These are phyloP conservation scores for Enteromius afrohamiltoni DNA, from an alignment of 2,797 vertebrate species.

Conservation along the genomic window DNA sequence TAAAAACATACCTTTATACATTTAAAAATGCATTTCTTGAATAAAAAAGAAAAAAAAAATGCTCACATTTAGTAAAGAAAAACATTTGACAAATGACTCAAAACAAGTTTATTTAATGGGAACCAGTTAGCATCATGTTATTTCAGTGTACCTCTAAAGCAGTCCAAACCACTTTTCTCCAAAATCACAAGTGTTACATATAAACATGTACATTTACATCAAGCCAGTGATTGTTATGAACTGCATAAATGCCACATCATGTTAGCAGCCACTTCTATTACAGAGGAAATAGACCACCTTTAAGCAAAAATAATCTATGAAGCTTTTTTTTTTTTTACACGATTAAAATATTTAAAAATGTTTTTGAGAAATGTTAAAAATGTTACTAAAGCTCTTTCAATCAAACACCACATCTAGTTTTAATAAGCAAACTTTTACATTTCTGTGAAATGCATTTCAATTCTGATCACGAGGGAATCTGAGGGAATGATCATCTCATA, in stretches of 20 bases:
- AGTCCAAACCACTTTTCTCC: conserved; percentile 2
- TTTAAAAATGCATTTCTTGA: too few species aligned
- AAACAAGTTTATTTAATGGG: conserved; percentile 39
- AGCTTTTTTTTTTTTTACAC: conserved; percentile 1
- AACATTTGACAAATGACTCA: neutral
- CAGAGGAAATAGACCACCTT: neutral
- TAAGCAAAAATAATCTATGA: conserved; percentile 5
- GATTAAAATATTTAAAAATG: conserved; percentile 44
- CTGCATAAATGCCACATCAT: conserved; percentile 1
- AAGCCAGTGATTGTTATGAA: conserved; percentile 12
- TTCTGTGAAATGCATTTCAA: conserved; percentile 9
- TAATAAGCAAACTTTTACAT: neutral
- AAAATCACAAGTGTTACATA: conserved; percentile 1
- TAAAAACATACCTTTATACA: neutral
- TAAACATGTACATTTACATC: conserved; percentile 23
- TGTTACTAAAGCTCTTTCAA: conserved; percentile 13
- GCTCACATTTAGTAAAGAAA: neutral
- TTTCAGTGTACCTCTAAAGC: neutral
- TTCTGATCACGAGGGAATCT: neutral
- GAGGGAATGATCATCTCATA: neutral
- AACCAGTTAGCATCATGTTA: conserved; percentile 7
- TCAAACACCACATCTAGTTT: neutral
- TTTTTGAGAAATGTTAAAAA: conserved; percentile 41
- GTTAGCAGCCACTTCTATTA: conserved; percentile 19
- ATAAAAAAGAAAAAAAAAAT: too few species aligned